These are phyloP conservation scores for Oriolus oriolus DNA, from an alignment of 2,113 vertebrate genomes.

Conservation along the genomic window DNA sequence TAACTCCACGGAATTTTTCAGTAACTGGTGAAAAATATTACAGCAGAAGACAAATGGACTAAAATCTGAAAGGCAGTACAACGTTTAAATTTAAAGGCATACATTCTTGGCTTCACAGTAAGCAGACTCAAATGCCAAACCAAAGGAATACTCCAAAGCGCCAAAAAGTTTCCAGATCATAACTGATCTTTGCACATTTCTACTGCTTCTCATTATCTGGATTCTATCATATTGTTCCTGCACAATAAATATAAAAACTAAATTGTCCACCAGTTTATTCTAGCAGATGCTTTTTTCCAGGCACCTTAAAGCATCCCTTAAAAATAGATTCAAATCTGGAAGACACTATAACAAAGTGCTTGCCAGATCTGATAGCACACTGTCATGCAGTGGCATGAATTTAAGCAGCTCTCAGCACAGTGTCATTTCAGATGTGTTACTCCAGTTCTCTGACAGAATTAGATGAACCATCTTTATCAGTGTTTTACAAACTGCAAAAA, in stretches of 20 bases:
- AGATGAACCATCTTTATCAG: not conserved
- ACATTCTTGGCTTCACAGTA: not conserved
- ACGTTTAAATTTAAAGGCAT: not conserved
- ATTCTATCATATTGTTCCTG: not conserved
- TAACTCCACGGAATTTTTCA: slow-evolving; percentile 7
- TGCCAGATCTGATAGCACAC: not conserved
- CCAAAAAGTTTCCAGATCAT: not conserved
- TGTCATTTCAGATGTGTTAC: not conserved
- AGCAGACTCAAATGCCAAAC: not conserved
- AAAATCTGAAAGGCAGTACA: not conserved
- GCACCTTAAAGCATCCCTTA: not conserved
- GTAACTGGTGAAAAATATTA: not conserved
- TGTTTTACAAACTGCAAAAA: not conserved
- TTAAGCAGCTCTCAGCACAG: not conserved
- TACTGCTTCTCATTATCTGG: not conserved
- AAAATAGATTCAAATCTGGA: not conserved
- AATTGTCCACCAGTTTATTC: not conserved
- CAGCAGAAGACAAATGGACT: not conserved
- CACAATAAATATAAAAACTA: not conserved
- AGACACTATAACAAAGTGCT: not conserved
- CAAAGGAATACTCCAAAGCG: not conserved
- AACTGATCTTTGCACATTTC: not conserved
- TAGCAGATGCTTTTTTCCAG: not conserved
- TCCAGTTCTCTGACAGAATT: not conserved
- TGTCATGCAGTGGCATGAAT: not conserved